These are phyloP conservation scores for Chaenodraco wilsoni DNA, from an alignment of 2,797 vertebrate species.

Conservation along the genomic window DNA sequence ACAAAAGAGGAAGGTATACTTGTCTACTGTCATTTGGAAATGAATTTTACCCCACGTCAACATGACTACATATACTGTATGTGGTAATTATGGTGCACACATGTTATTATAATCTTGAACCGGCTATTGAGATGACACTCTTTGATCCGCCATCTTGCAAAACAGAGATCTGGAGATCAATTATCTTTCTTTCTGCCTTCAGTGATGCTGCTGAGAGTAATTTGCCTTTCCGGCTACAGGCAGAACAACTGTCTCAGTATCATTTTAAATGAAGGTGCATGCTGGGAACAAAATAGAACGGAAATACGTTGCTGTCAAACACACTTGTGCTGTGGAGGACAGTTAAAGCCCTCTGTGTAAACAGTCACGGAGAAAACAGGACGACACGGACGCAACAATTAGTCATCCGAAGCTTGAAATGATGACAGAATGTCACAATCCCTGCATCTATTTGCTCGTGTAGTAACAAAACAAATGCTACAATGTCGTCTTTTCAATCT, in stretches of 20 bases:
- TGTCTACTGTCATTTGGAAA: too few species aligned
- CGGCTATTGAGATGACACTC: slow-evolving; percentile 17
- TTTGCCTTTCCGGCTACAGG: slow-evolving; percentile 34
- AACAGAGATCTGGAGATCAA: slow-evolving; percentile 38
- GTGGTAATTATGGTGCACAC: too few species aligned
- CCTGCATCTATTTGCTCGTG: neutral
- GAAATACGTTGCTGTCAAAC: slow-evolving; percentile 16
- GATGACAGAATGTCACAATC: slow-evolving; percentile 2
- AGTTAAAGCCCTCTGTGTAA: slow-evolving; percentile 10
- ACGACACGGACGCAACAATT: slow-evolving; percentile 4
- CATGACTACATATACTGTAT: too few species aligned
- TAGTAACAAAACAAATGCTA: slow-evolving; percentile 17
- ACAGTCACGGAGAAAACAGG: slow-evolving; percentile 13
- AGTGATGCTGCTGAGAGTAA: slow-evolving; percentile 19
- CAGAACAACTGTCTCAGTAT: slow-evolving; percentile 16
- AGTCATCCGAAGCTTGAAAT: neutral
- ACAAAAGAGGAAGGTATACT: too few species aligned
- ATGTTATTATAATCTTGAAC: slow-evolving; percentile 47
- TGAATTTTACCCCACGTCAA: too few species aligned
- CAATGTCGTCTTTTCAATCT: slow-evolving; percentile 41
- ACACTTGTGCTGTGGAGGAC: neutral
- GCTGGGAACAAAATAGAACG: neutral
- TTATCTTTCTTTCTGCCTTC: slow-evolving; percentile 18
- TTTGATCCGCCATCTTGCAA: slow-evolving; percentile 33
- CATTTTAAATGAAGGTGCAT: slow-evolving; percentile 43